Base-by-base conservation (phyloP, 2,113 vertebrate genomes). In the Piaya cayana region DNA sequence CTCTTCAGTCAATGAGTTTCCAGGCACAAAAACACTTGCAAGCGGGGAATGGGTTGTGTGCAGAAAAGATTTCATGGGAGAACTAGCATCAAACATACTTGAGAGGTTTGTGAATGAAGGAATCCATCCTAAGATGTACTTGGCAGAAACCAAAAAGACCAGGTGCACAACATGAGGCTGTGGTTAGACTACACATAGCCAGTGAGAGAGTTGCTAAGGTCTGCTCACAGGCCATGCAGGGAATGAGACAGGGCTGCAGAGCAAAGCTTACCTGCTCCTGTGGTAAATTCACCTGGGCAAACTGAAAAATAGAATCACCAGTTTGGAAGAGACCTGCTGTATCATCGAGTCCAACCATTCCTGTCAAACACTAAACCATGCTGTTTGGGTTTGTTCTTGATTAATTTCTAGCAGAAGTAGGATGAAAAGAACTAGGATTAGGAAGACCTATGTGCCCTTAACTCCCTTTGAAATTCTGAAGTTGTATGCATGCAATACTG, bases 111-210 rank as follows among this genome's bases (percentile, higher is more conserved):
- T 42, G 43, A 60, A 37, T 16, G 72, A 87, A 15, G 22, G 56
- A 85, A 68, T 79, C 39, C 5, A 2, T 45, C 60, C 34, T 32
- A 11, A 42, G 72, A 63, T 60, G n/a, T 9, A 19, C 15, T 29
- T 32, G n/a, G 14, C 84, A 84, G 90, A 49, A 77, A 53, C 34
- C 27, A 53, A 64, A 71, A 72, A 45, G 62, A 52, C 39, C 11
- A 37, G n/a, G 23, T 55, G n/a, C 32, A 34, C 43, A 27, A 7
- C 12, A 1, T 5, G 32, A 32, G 55, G 27, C 39, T 39, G 50
- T 53, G n/a, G 37, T 39, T 34, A 75, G 29, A 6, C 13, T 20
- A 8, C 4, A 2, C 5, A 0, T 0, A 15, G 4, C 9, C 55
- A 72, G 39, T 0, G 11, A 37, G 32, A 6, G 4, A n/a, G 32